Evolutionary conservation across 2,797 vertebrate species (phyloP).

Genomic region (Champsocephalus esox): DNA sequence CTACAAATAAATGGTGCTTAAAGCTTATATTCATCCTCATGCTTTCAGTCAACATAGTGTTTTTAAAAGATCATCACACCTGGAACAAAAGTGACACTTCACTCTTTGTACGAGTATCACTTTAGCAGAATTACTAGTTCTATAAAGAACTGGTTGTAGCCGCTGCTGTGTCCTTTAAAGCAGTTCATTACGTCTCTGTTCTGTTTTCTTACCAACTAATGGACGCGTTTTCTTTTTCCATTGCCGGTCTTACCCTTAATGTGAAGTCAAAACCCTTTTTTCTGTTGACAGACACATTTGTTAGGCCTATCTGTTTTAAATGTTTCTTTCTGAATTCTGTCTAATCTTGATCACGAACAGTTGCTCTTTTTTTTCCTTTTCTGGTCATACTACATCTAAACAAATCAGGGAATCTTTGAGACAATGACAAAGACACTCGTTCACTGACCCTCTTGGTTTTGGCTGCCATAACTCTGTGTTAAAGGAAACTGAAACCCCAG

Average conservation of each 20-base stretch:
- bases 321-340: not conserved
- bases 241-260: not conserved
- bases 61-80: no score
- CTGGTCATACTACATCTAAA: no score
- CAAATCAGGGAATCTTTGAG: not conserved
- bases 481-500: slow-evolving; percentile 9
- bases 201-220: not conserved
- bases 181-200: not conserved
- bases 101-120: not conserved
- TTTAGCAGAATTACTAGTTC: not conserved
- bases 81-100: not conserved
- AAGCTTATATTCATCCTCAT: no score
- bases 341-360: no score
- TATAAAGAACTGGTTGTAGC: not conserved
- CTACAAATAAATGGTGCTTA: not conserved
- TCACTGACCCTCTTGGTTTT: not conserved
- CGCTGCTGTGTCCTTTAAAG: not conserved
- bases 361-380: no score
- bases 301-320: no score
- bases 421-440: not conserved
- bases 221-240: not conserved
- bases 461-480: not conserved
- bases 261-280: not conserved
- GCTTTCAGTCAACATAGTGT: not conserved
- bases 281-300: not conserved